These are phyloP conservation scores for Montipora capitata DNA, from an alignment of 92 coral and sea anemone genomes.

Conservation along the genomic window DNA sequence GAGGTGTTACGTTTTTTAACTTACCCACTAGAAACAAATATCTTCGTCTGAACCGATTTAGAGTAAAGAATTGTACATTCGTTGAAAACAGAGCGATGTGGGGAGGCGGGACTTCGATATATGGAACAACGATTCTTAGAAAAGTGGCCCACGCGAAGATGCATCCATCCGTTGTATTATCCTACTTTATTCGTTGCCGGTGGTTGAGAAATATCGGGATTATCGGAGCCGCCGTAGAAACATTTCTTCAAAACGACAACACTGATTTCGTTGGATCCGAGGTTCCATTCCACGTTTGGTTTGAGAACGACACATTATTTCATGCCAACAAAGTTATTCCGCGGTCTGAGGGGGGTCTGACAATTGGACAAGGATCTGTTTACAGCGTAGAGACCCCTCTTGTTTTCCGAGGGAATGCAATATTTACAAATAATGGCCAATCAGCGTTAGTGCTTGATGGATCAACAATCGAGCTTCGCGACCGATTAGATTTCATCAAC, in stretches of 20 bases:
- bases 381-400: slow-evolving; percentile 86
- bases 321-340: slow-evolving; percentile 57
- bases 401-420: slow-evolving; percentile 52
- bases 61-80: slow-evolving; percentile 60
- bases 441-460: slow-evolving; percentile 90
- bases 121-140: slow-evolving; percentile 69
- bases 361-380: slow-evolving; percentile 88
- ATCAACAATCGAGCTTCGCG: slow-evolving; percentile 71
- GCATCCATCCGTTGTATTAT: background rate
- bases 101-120: slow-evolving; percentile 85
- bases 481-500: slow-evolving; percentile 65
- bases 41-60: slow-evolving; percentile 52
- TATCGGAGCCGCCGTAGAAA: slow-evolving; percentile 92
- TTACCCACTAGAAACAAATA: slow-evolving; percentile 8
- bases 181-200: background rate
- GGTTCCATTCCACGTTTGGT: slow-evolving; percentile 69
- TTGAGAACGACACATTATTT: slow-evolving; percentile 64
- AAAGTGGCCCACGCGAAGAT: background rate
- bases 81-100: slow-evolving; percentile 58
- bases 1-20: slow-evolving; percentile 85
- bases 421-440: slow-evolving; percentile 62
- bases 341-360: slow-evolving; percentile 34
- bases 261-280: slow-evolving; percentile 87
- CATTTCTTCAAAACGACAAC: slow-evolving; percentile 83
- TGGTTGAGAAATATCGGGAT: slow-evolving; percentile 77